A percentile compares a stretch with the other conserved stretches of the same genome.
These are phyloP conservation scores for Varecia variegata DNA, from an alignment of 2,797 vertebrate species.

Conservation along the genomic window DNA sequence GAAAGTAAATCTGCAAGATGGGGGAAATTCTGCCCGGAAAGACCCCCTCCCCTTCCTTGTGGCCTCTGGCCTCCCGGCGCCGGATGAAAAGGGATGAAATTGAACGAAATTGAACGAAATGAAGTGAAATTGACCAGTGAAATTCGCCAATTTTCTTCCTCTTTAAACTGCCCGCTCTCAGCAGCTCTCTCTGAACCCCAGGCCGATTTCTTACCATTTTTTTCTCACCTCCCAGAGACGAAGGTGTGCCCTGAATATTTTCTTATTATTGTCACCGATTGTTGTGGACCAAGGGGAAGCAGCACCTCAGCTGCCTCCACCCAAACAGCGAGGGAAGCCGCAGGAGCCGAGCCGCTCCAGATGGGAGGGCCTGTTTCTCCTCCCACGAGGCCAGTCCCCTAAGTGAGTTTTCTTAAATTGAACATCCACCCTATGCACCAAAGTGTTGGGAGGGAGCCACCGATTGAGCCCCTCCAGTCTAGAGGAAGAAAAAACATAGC, in stretches of 20 bases:
- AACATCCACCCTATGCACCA: neutral
- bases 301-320: conserved; percentile 27
- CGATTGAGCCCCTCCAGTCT: neutral
- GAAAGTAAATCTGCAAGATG: conserved; percentile 59
- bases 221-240: conserved; percentile 68
- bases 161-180: conserved; percentile 76
- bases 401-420: neutral
- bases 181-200: conserved; percentile 67
- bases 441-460: neutral
- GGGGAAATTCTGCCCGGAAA: conserved; percentile 67
- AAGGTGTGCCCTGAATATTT: conserved; percentile 77
- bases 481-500: neutral
- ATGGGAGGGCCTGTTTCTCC: neutral
- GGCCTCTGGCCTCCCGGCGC: conserved; percentile 68
- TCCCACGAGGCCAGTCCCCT: neutral
- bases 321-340: neutral
- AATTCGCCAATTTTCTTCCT: conserved; percentile 80
- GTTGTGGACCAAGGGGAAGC: neutral
- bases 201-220: conserved; percentile 53
- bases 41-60: conserved; percentile 56
- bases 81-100: conserved; percentile 80
- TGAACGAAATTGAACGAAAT: conserved; percentile 82
- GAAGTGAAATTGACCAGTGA: conserved; percentile 80
- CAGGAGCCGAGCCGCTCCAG: neutral
- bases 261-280: conserved; percentile 71